phyloP scores from a whole-genome alignment of 2,888 invertebrate species.

The Ganaspis brasiliensis region DNA sequence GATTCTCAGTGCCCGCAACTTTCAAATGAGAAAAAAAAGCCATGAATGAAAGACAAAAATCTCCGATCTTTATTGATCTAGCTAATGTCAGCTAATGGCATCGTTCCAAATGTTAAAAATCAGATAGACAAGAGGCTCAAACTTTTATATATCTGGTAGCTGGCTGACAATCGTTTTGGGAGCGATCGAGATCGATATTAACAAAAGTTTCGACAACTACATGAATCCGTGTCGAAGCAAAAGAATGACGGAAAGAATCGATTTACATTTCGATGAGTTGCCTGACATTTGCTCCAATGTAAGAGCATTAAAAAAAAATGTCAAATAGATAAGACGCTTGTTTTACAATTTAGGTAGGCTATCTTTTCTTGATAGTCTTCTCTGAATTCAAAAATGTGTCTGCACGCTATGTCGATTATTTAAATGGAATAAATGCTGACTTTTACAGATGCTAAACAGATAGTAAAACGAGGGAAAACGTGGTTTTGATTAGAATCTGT shows the following conservation, averaged over 20 bases:
- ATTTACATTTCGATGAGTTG: constrained; percentile 29
- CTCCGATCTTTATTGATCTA: background rate
- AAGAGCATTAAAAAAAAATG: background rate
- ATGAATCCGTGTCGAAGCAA: constrained; percentile 2
- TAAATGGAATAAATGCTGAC: background rate
- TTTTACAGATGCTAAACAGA: background rate
- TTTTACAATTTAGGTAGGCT: constrained; percentile 12
- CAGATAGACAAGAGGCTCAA: background rate
- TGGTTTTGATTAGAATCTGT: constrained; percentile 6
- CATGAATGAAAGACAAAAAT: background rate
- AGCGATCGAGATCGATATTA: constrained; percentile 30
- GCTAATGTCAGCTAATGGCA: constrained; percentile 17
- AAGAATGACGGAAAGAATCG: constrained; percentile 31
- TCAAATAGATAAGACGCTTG: constrained; percentile 2
- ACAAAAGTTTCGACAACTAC: background rate
- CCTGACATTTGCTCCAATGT: background rate
- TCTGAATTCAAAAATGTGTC: background rate
- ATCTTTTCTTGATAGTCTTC: background rate
- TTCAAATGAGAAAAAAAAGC: background rate
- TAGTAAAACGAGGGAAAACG: background rate
- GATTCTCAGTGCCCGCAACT: constrained; percentile 46
- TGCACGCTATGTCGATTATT: background rate
- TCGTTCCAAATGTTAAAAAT: background rate
- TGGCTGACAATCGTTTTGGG: constrained; percentile 24
- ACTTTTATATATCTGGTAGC: constrained; percentile 16